Percentiles rank a stretch among this genome's conserved stretches.
Conservation (phyloP, 2,797 vertebrate species). For the Calcarius lapponicus region DNA sequence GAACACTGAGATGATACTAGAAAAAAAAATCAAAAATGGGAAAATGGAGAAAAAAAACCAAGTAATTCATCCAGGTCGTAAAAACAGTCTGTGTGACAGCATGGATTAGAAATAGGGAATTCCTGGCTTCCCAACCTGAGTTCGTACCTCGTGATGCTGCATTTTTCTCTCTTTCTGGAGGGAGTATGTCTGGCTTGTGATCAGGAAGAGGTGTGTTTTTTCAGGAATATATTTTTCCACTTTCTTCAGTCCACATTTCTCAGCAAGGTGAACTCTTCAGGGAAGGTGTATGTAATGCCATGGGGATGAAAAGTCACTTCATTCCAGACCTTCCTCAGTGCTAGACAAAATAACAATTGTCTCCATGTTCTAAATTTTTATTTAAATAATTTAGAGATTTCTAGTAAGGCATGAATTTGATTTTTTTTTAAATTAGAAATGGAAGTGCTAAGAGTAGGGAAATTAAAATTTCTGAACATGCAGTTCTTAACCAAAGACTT, state of each 20-base stretch:
- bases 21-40: not conserved
- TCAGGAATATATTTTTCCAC: not conserved
- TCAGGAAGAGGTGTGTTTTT: not conserved
- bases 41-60: not conserved
- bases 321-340: not conserved
- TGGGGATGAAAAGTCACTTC: not conserved
- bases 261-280: not conserved
- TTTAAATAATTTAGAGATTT: not conserved
- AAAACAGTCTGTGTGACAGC: not conserved
- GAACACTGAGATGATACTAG: not conserved
- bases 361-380: not conserved
- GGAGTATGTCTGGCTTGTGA: not conserved
- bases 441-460: not conserved
- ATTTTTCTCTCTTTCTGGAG: constrained; percentile 23
- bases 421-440: not conserved
- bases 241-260: not conserved
- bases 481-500: not conserved
- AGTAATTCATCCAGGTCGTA: not conserved
- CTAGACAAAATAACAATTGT: not conserved
- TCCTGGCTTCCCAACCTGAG: not conserved
- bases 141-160: not conserved
- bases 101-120: constrained; percentile 13
- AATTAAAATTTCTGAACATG: not conserved
- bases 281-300: not conserved
- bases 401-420: not conserved